A percentile compares a stretch with the other conserved stretches of the same genome.
Evolutionary conservation across 2,888 invertebrate species (phyloP).

Genomic region (Meiosimyza decipiens): DNA sequence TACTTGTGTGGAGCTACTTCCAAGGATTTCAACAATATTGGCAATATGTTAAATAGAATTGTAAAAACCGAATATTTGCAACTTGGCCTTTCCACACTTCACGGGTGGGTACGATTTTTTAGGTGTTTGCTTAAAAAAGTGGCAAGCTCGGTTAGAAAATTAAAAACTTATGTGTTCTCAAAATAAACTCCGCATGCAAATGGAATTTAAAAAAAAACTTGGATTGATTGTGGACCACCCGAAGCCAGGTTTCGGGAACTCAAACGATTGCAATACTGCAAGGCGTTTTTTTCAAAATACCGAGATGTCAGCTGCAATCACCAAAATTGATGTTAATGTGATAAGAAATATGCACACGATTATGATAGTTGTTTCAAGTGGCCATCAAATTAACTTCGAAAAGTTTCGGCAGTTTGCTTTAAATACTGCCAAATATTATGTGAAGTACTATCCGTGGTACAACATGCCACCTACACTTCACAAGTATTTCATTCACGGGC

Average conservation of each 20-base stretch:
- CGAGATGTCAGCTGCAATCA: constrained; percentile 4
- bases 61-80: no score
- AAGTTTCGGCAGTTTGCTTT: constrained; percentile 17
- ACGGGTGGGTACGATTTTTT: no score
- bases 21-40: no score
- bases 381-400: constrained; percentile 8
- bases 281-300: background rate
- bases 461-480: constrained; percentile 23
- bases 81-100: no score
- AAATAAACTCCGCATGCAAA: no score
- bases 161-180: background rate
- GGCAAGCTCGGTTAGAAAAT: background rate
- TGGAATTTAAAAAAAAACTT: no score
- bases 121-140: background rate
- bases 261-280: no score
- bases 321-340: constrained; percentile 2
- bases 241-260: no score
- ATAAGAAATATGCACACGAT: constrained; percentile 21
- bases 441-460: constrained; percentile 20
- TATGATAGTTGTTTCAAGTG: constrained; percentile 17
- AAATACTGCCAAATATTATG: constrained; percentile 19
- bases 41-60: no score
- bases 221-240: no score
- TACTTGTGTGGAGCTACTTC: no score
- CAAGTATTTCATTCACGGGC: constrained; percentile 16